These are phyloP conservation scores for Idaea dimidiata DNA, from an alignment of 2,888 invertebrate genomes.

Conservation along the genomic window DNA sequence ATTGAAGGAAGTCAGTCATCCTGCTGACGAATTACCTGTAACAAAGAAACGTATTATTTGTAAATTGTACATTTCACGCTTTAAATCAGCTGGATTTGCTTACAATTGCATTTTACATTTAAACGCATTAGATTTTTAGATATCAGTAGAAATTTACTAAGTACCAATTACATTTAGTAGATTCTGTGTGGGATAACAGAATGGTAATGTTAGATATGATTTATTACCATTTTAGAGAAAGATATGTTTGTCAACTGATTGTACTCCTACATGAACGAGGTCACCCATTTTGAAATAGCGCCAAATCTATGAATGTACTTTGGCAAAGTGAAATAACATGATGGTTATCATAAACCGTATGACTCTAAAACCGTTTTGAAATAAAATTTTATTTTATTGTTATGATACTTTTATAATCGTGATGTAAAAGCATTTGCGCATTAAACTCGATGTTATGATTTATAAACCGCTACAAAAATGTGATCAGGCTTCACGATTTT, in stretches of 20 bases:
- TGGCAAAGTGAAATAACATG: conserved; percentile 27
- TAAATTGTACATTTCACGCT: conserved; percentile 30
- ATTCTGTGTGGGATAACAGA: conserved; percentile 5
- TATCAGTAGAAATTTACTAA: conserved; percentile 1
- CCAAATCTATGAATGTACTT: conserved; percentile 31
- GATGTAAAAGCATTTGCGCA: conserved; percentile 9
- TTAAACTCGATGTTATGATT: not conserved
- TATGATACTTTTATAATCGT: conserved; percentile 1
- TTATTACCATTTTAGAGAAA: conserved; percentile 17
- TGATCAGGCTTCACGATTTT: not conserved
- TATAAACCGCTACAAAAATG: not conserved
- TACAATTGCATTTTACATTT: conserved; percentile 14
- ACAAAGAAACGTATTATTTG: conserved; percentile 52
- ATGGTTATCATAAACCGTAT: conserved; percentile 31
- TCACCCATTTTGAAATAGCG: conserved; percentile 30
- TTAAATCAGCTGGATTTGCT: conserved; percentile 20
- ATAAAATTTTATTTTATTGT: conserved; percentile 2
- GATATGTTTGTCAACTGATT: conserved; percentile 24
- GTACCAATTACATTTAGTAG: not conserved
- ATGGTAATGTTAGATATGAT: conserved; percentile 19
- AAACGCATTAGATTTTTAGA: conserved; percentile 12
- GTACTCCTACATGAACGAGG: conserved; percentile 28
- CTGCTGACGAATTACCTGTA: conserved; percentile 62
- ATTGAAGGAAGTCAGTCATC: conserved; percentile 52
- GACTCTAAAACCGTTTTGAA: conserved; percentile 17